Evolutionary conservation across 2,113 vertebrate species (phyloP).

Genomic region (Lamprologus lemairii): DNA sequence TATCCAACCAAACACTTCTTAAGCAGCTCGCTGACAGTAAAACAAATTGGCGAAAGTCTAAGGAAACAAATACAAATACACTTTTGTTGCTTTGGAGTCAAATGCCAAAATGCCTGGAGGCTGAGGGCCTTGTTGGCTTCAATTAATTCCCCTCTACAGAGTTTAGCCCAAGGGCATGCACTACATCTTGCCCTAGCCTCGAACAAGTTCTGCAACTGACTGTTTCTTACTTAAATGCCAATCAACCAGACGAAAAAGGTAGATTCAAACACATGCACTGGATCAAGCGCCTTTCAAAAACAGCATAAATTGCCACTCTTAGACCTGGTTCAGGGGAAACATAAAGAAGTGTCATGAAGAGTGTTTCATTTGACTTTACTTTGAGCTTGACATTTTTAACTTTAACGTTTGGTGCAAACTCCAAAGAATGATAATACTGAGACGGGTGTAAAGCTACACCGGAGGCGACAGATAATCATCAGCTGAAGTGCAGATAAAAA

Average conservation of each 20-base stretch:
- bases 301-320: background rate
- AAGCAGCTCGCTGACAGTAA: background rate
- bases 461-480: background rate
- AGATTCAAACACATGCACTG: background rate
- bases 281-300: background rate
- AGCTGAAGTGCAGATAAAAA: background rate
- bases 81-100: background rate
- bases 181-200: background rate
- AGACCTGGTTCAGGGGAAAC: background rate
- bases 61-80: background rate
- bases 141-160: constrained; percentile 27
- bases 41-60: background rate
- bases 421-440: background rate
- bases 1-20: background rate
- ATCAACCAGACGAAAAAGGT: constrained; percentile 14
- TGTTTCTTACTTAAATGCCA: constrained; percentile 17
- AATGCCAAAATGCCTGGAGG: constrained; percentile 32
- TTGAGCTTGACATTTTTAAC: background rate
- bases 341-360: background rate
- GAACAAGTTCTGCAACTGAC: constrained; percentile 1
- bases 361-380: background rate
- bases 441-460: background rate
- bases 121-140: background rate
- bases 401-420: background rate
- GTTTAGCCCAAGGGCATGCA: constrained; percentile 36